Base-by-base conservation (phyloP, 2,797 vertebrate genomes). In the Sarcoramphus papa region DNA sequence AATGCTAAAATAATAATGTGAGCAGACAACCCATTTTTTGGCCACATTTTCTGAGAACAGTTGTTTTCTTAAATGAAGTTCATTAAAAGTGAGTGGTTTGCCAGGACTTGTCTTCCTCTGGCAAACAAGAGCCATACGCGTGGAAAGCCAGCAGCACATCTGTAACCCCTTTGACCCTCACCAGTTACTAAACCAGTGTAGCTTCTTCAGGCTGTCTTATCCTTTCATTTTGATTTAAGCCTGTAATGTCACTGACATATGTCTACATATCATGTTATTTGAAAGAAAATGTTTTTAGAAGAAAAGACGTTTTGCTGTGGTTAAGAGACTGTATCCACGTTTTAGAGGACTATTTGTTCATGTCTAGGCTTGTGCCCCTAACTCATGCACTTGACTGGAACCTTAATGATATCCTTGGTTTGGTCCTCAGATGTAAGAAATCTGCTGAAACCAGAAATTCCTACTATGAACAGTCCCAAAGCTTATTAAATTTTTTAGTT, bases 31-130 rank as follows among this genome's bases (percentile, higher is more conserved):
- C 2, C 27, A 28, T 56, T 85, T 92, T 94, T 90, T 94, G 90
- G 92, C 62, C 51, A 43, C 0, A 0, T 77, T 90, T 94, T 77
- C 73, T 31, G 69, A 62, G 76, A 95, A 65, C 74, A 82, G 78
- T 95, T 96, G 91, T 88, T 95, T 65, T 94, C 57, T 83, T 83
- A 95, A 95, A 94, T 92, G 82, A 95, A 89, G 64, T 73, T 95
- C 89, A 93, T 96, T 92, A 91, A 65, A 93, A 94, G 68, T 95
- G 92, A 96, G 72, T 86, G 65, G 56, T 68, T 94, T 97, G 95
- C 96, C 93, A 96, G 88, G 37, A 96, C 20, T 93, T 96, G 80
- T 96, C 83, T 72, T 95, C 79, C 76, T 82, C 63, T 91, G 88
- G 93, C 91, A 86, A 95, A 28, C 64, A 75, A 0, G 12, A 92